Evolutionary conservation across 1,140 invertebrate species (phyloP), one percentile per base, ranked within the genome.

Genomic region (Lucilia cuprina): DNA sequence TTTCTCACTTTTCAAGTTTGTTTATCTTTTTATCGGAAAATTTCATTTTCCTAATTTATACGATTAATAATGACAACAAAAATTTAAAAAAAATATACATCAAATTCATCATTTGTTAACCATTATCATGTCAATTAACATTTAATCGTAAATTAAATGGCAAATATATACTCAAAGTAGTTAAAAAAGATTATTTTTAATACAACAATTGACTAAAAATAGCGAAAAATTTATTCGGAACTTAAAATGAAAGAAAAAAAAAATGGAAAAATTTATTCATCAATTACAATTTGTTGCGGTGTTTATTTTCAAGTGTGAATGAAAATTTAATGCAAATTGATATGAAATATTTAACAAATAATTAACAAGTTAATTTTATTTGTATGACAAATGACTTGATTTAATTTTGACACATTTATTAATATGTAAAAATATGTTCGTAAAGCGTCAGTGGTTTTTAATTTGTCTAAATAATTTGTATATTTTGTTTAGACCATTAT

Each of bases 381-480:
- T 60, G 55, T 60, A 0, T 17, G 55, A 60, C n/a, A 60, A 60
- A n/a, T 60, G 55, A 60, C n/a, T 60, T 60, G 55, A 60, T 60
- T 60, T n/a, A 60, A 60, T 41, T 60, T 60, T 60, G 55, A n/a
- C 55, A 60, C 55, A 60, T 60, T 60, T n/a, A n/a, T n/a, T 60
- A 60, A 17, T 17, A 60, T 60, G 55, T n/a, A n/a, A 60, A 60
- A 60, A 60, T 17, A n/a, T 14, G 7, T 14, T 60, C n/a, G 14
- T n/a, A 17, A 60, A 60, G 14, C 50, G 17, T 60, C 12, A 60
- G 17, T 60, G 13, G 50, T 60, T n/a, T 60, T 60, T 60, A 60
- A 60, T 60, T 60, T 60, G 55, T n/a, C n/a, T 17, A 60, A 60
- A 60, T 60, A 60, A 60, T 60, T 60, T 60, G 14, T 60, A n/a